Base-by-base conservation (phyloP, 1,140 invertebrate species). In the Charaxes varanes region DNA sequence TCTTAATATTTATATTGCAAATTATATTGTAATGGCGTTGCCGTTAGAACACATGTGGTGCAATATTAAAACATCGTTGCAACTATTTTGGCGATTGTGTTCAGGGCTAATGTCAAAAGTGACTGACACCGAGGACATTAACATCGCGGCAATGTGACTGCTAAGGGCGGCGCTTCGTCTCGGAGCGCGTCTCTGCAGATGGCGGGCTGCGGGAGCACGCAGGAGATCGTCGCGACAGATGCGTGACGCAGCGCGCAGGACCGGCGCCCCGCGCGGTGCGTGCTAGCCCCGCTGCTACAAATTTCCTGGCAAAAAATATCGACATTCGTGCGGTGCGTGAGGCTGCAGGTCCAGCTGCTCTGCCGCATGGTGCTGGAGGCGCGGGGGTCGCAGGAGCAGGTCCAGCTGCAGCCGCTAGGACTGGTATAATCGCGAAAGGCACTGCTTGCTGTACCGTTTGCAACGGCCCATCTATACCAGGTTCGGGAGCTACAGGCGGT, bases 211-310 rank as follows among this genome's bases (percentile, higher is more conserved):
- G 66, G 63, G 66, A 67, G 61, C 66, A 73, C 74, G 63, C 70
- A 74, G 77, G 70, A 65, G 69, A 58, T 37, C 54, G 52, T 49
- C 61, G 62, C 68, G 70, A 72, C 52, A 70, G 72, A 78, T 78
- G 73, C 73, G 77, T 81, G 73, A 74, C 73, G 73, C 77, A 81
- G 66, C 72, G 77, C 73, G 77, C 77, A 81, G 70, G 77, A 80
- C 37, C 67, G 55, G 50, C 56, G 42, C 71, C 66, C 70, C 58
- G 51, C 60, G 59, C 62, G 50, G 62, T 74, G 70, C 70, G 71
- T 74, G 69, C 41, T 48, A 53, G 62, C 67, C 53, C 57, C 55
- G 55, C 57, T 52, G 49, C 50, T 46, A 42, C 50, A 53, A 59
- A 44, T 52, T 58, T 65, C 54, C 45, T 55, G 40, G 54, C 59